A percentile compares a stretch with the other conserved stretches of the same genome.
Evolutionary conservation across 2,113 vertebrate genomes (phyloP).

Genomic region (Centropristis striata): DNA sequence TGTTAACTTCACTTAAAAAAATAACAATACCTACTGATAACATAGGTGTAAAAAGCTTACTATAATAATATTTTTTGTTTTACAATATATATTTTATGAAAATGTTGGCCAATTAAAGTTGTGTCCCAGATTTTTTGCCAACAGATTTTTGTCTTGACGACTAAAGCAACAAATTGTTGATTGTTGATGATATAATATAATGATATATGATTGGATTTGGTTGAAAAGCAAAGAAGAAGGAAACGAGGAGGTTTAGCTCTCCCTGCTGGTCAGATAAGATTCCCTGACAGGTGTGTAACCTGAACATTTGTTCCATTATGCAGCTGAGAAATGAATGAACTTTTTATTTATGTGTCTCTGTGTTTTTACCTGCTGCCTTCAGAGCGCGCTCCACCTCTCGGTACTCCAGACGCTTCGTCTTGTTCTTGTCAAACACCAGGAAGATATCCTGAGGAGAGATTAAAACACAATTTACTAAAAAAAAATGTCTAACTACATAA

Average conservation of each 20-base stretch:
- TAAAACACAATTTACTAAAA: neutral
- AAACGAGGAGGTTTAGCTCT: slow-evolving; percentile 21
- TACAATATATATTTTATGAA: too few relatives aligned
- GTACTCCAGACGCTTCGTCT: slow-evolving; percentile 75
- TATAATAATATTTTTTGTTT: too few relatives aligned
- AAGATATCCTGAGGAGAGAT: slow-evolving; percentile 81
- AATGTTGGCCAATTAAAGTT: too few relatives aligned
- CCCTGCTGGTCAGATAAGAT: slow-evolving; percentile 30
- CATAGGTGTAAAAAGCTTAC: too few relatives aligned
- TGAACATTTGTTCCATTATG: neutral
- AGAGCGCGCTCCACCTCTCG: slow-evolving; percentile 76
- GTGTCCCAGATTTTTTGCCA: too few relatives aligned
- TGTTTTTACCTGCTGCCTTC: slow-evolving; percentile 78
- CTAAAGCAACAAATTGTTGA: neutral
- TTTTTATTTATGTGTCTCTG: neutral
- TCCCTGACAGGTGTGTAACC: neutral
- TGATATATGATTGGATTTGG: neutral
- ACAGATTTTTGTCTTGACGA: too few relatives aligned
- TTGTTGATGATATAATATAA: neutral
- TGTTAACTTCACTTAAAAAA: too few relatives aligned
- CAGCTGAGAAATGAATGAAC: neutral
- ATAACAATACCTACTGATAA: too few relatives aligned
- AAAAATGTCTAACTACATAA: too few relatives aligned
- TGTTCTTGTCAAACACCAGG: slow-evolving; percentile 79
- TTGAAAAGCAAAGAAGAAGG: neutral